Base-by-base conservation (phyloP, 2,888 invertebrate genomes). In the Pseudolycoriella hygida region DNA sequence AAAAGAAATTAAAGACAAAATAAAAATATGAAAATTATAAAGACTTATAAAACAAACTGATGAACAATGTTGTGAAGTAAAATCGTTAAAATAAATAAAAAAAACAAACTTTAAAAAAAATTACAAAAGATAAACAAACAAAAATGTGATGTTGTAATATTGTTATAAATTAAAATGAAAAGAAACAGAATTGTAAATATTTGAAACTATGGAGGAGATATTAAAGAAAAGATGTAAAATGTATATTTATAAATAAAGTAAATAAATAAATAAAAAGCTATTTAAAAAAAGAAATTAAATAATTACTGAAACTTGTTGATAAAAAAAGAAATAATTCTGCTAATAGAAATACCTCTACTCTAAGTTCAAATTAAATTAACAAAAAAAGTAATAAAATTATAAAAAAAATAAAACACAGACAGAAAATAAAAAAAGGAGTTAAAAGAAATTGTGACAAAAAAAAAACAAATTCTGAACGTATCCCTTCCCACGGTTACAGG, bases 281-380 rank as follows among this genome's bases (percentile, higher is more conserved):
- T 52, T 51, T 53, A 53, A 53, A 53, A 51, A 52, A 55, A 50
- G 52, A 50, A 49, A 51, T 49, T 50, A 41, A 45, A 50, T 42
- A 40, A 47, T 44, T 39, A 46, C 31, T 34, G 25, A 41, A 46
- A 49, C 42, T 37, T 17, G 43, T 44, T 45, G 40, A 11, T 34
- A 14, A 34, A 40, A 41, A 17, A 15, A 25, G 10, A 14, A 40
- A 31, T 38, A 39, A 46, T 25, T 25, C 40, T 39, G 59, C 63
- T 64, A 61, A 64, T 64, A 65, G 57, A 64, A 64, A 65, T 65
- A 64, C 64, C 64, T 65, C 64, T 63, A 59, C 60, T n/a, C 64
- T 64, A 60, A 65, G 64, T 65, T 64, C 64, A 65, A 64, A 64
- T 48, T 25, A 25, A 25, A 25, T 25, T 25, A 25, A 25, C 25